Evolutionary conservation across 2,113 vertebrate species (phyloP).

Genomic region (Ramphastos sulfuratus): DNA sequence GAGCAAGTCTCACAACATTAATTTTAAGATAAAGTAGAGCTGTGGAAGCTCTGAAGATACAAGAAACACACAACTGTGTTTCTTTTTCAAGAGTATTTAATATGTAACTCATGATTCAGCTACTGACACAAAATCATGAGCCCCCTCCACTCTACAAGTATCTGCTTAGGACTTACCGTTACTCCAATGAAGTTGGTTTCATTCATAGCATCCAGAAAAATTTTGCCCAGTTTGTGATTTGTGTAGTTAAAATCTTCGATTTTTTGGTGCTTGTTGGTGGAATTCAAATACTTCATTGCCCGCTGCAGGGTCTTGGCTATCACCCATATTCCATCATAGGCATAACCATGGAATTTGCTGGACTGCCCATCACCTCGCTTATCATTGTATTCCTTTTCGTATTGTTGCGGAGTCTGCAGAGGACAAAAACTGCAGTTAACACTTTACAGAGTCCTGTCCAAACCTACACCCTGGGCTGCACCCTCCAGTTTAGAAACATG

Average conservation of each 20-base stretch:
- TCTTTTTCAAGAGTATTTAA: not conserved
- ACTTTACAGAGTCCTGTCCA: not conserved
- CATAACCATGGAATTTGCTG: slow-evolving; percentile 98
- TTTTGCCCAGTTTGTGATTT: slow-evolving; percentile 91
- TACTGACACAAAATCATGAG: not conserved
- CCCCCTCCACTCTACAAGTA: not conserved
- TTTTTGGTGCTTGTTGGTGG: slow-evolving; percentile 84
- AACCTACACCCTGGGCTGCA: not conserved
- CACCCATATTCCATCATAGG: slow-evolving; percentile 99
- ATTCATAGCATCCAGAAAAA: slow-evolving; percentile 97
- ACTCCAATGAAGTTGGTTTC: slow-evolving; percentile 99
- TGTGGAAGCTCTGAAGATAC: not conserved
- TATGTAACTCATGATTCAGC: not conserved
- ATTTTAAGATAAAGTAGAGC: not conserved
- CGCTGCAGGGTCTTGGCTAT: slow-evolving; percentile 93
- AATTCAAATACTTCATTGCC: slow-evolving; percentile 89
- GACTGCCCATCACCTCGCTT: slow-evolving; percentile 91
- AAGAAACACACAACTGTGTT: not conserved
- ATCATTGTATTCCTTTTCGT: slow-evolving; percentile 91
- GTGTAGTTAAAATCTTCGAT: slow-evolving; percentile 95
- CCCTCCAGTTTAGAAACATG: not conserved
- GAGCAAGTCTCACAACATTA: not conserved
- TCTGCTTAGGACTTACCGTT: slow-evolving; percentile 81
- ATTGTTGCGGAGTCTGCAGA: slow-evolving; percentile 93
- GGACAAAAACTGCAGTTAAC: not conserved